Conservation (phyloP, 1,140 invertebrate genomes). For the Tetramorium parvispinum region DNA sequence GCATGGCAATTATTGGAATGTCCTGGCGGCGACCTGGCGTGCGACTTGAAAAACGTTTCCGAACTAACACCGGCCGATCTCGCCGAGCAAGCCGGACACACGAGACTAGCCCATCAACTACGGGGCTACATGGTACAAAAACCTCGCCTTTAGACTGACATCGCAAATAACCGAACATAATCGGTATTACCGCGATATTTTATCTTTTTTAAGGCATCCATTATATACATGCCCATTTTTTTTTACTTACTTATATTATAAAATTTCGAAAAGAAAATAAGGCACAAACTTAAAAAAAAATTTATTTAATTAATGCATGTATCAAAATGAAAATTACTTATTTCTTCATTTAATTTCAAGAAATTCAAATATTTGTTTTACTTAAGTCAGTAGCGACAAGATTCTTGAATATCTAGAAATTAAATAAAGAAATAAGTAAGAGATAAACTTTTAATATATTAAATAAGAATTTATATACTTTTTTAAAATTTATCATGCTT, state of each 20-base stretch:
- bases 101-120: conserved; percentile 90
- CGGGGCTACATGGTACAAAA: conserved; percentile 90
- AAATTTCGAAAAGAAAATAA: conserved; percentile 9
- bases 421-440: not conserved
- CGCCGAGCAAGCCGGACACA: conserved; percentile 90
- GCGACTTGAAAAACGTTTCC: conserved; percentile 91
- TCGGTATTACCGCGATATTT: conserved; percentile 68
- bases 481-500: conserved; percentile 1
- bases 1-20: conserved; percentile 93
- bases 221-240: not conserved
- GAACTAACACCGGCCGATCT: conserved; percentile 93
- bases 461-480: not conserved
- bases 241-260: no score
- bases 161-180: conserved; percentile 63
- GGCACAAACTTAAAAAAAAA: not conserved
- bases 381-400: not conserved
- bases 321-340: not conserved
- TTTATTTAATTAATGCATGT: conserved; percentile 13
- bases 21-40: conserved; percentile 92
- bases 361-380: not conserved
- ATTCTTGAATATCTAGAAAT: not conserved
- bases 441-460: not conserved
- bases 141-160: conserved; percentile 70
- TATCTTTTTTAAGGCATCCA: conserved; percentile 32
- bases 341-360: not conserved